Evolutionary conservation across 2,797 vertebrate genomes (phyloP).

Genomic region (Crocidura indochinensis): DNA sequence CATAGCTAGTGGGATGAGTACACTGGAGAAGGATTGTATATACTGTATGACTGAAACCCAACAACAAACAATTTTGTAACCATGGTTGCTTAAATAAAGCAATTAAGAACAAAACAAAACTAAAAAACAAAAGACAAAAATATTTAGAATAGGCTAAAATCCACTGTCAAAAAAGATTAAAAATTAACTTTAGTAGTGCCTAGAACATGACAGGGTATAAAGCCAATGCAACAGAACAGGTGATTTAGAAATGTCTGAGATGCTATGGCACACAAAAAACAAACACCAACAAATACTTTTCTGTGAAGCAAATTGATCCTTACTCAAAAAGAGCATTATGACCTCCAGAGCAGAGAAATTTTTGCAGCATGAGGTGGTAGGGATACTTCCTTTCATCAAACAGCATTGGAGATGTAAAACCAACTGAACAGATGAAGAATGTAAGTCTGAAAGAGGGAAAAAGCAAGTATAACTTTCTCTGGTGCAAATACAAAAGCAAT

Average conservation of each 20-base stretch:
- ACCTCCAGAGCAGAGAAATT: constrained; percentile 98
- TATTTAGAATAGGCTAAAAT: constrained; percentile 9
- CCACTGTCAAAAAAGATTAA: constrained; percentile 13
- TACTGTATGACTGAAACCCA: too few relatives aligned
- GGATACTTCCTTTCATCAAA: constrained; percentile 99
- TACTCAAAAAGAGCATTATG: constrained; percentile 98
- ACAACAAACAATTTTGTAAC: too few relatives aligned
- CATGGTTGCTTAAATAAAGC: too few relatives aligned
- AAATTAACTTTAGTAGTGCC: constrained; percentile 12
- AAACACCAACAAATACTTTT: constrained; percentile 61
- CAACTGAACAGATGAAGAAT: constrained; percentile 99
- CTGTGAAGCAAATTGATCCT: constrained; percentile 84
- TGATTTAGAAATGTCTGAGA: constrained; percentile 18
- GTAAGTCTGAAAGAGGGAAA: constrained; percentile 92
- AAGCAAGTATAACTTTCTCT: constrained; percentile 56
- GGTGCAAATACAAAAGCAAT: constrained; percentile 53
- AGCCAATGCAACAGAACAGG: constrained; percentile 12
- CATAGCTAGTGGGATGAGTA: too few relatives aligned
- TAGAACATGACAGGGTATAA: constrained; percentile 28
- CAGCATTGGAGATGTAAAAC: constrained; percentile 98
- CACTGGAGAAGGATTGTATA: too few relatives aligned
- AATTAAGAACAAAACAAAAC: constrained; percentile 13
- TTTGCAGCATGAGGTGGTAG: constrained; percentile 98
- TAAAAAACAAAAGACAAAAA: constrained; percentile 21
- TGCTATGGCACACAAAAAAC: constrained; percentile 56